Conservation (phyloP, 2,113 vertebrate genomes). For the Rousettus leschenaultii region DNA sequence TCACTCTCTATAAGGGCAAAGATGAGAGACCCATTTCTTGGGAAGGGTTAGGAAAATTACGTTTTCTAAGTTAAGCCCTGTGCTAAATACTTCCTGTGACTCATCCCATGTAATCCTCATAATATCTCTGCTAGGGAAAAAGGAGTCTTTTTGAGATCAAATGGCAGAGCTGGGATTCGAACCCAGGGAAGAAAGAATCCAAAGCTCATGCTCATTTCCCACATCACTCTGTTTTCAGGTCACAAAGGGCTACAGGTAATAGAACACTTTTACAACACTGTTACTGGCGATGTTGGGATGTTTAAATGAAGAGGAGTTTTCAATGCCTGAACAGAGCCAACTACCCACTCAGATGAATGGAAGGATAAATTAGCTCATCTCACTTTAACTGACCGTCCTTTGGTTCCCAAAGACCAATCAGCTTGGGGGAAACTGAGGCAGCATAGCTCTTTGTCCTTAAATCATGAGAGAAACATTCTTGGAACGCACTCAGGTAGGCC, state of each 20-base stretch:
- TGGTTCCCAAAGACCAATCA: not conserved
- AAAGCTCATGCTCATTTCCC: too few species aligned
- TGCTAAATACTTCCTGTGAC: not conserved
- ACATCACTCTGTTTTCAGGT: fast-evolving
- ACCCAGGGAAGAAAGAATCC: not conserved
- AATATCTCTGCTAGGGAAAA: not conserved
- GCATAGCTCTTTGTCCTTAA: not conserved
- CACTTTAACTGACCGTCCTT: not conserved
- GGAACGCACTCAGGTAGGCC: not conserved
- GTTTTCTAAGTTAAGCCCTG: not conserved
- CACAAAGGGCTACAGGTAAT: not conserved
- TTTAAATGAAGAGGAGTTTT: not conserved
- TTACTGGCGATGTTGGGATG: too few species aligned
- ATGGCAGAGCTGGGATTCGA: not conserved
- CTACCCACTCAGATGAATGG: not conserved
- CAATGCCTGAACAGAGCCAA: not conserved
- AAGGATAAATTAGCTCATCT: not conserved
- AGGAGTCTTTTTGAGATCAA: not conserved
- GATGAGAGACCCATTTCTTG: not conserved
- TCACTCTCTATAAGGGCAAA: not conserved
- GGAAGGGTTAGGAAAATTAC: not conserved
- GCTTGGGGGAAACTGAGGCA: slow-evolving; percentile 19
- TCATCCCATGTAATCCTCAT: not conserved
- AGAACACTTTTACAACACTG: not conserved
- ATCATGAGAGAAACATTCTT: not conserved